Evolutionary conservation across 2,113 vertebrate genomes (phyloP).

Genomic region (Petroica traversi): DNA sequence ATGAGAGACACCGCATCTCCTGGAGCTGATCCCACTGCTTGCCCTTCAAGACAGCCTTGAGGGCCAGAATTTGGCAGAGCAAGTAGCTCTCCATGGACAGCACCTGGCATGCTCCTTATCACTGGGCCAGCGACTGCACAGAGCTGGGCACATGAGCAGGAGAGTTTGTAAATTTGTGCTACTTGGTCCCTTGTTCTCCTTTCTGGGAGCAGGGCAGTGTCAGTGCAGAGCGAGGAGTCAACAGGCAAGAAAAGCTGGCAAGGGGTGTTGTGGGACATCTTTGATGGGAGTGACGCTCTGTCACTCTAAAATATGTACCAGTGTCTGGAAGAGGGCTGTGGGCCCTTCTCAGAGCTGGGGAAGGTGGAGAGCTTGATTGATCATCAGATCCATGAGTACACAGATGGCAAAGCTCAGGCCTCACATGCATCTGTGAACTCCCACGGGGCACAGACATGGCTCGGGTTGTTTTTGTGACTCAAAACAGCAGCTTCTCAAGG

Average conservation of each 20-base stretch:
- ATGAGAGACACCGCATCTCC: rapidly evolving
- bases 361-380: background rate
- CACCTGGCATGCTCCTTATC: background rate
- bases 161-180: background rate
- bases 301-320: rapidly evolving
- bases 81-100: background rate
- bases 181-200: background rate
- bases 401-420: background rate
- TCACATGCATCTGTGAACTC: background rate
- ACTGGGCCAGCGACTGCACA: background rate
- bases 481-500: background rate
- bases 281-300: background rate
- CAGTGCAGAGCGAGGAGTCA: background rate
- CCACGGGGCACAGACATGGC: rapidly evolving
- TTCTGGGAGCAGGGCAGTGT: background rate
- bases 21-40: background rate
- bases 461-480: background rate
- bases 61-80: background rate
- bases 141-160: background rate
- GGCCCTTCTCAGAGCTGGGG: background rate
- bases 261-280: rapidly evolving
- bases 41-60: background rate
- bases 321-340: background rate
- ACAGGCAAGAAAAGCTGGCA: background rate
- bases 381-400: rapidly evolving